phyloP scores from a whole-genome alignment of 2,888 invertebrate species.

The Beris chalybata region DNA sequence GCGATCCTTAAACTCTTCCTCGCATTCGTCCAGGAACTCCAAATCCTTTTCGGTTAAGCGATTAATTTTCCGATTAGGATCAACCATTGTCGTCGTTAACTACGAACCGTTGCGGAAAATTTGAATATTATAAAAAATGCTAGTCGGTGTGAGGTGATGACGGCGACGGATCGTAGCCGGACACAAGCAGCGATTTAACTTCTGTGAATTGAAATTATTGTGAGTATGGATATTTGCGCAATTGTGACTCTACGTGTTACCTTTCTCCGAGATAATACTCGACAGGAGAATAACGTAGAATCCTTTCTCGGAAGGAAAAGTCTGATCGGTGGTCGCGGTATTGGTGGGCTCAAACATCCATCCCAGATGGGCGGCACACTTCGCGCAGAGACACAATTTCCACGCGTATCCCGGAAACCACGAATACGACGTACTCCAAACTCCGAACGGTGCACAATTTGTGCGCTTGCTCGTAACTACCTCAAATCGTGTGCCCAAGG shows the following conservation, averaged over 20 bases:
- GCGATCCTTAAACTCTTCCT: conserved; percentile 64
- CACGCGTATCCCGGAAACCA: conserved; percentile 71
- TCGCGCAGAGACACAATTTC: conserved; percentile 65
- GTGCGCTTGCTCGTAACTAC: conserved; percentile 60
- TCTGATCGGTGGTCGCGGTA: conserved; percentile 45
- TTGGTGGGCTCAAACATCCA: conserved; percentile 62
- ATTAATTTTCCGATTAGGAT: conserved; percentile 57
- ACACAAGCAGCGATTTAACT: conserved; percentile 23
- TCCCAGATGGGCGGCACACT: conserved; percentile 64
- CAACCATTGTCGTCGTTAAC: conserved; percentile 49
- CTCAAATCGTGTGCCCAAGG: conserved; percentile 61
- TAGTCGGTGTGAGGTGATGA: conserved; percentile 2
- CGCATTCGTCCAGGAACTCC: conserved; percentile 64
- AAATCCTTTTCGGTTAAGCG: conserved; percentile 61
- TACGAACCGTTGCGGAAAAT: neutral
- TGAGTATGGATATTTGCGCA: neutral
- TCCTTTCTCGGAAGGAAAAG: conserved; percentile 48
- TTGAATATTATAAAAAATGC: neutral
- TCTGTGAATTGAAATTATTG: neutral
- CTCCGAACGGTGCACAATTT: conserved; percentile 60
- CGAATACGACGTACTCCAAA: conserved; percentile 60
- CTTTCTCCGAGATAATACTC: conserved; percentile 50
- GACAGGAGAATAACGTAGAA: conserved; percentile 51
- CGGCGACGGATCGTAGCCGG: conserved; percentile 12
- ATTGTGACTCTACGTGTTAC: conserved; percentile 41